Evolutionary conservation across 2,113 vertebrate genomes (phyloP).

Genomic region (Semicossyphus pulcher): DNA sequence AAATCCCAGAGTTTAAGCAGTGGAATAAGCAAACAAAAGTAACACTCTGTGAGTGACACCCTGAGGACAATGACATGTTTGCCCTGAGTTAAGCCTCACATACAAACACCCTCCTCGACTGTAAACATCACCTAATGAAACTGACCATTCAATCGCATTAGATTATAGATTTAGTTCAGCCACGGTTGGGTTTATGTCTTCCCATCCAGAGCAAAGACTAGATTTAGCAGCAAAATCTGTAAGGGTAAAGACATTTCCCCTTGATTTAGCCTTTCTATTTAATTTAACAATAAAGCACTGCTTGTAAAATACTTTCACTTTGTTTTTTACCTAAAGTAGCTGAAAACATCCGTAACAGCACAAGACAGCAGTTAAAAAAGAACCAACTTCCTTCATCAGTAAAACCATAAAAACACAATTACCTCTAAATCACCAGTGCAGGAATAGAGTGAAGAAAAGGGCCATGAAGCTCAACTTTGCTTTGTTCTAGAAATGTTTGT

Average conservation of each 20-base stretch:
- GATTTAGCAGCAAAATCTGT: neutral
- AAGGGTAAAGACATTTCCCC: neutral
- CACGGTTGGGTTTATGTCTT: too few relatives aligned
- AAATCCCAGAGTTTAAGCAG: too few relatives aligned
- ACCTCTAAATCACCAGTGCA: neutral
- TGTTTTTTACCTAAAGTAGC: neutral
- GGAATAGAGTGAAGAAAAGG: neutral
- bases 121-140: too few relatives aligned
- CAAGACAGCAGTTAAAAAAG: neutral
- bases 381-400: neutral
- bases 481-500: neutral
- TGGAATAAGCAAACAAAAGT: too few relatives aligned
- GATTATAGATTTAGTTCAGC: too few relatives aligned
- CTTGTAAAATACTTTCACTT: neutral
- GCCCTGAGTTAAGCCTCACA: too few relatives aligned
- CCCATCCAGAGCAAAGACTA: too few relatives aligned
- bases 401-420: neutral
- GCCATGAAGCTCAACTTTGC: neutral
- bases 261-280: neutral
- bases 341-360: neutral
- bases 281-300: neutral
- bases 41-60: too few relatives aligned
- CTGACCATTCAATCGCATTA: too few relatives aligned
- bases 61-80: too few relatives aligned
- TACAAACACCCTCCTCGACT: too few relatives aligned